Evolutionary conservation across 35 echinoderm and acorn worm genomes (phyloP).

Genomic region (Apostichopus californicus): DNA sequence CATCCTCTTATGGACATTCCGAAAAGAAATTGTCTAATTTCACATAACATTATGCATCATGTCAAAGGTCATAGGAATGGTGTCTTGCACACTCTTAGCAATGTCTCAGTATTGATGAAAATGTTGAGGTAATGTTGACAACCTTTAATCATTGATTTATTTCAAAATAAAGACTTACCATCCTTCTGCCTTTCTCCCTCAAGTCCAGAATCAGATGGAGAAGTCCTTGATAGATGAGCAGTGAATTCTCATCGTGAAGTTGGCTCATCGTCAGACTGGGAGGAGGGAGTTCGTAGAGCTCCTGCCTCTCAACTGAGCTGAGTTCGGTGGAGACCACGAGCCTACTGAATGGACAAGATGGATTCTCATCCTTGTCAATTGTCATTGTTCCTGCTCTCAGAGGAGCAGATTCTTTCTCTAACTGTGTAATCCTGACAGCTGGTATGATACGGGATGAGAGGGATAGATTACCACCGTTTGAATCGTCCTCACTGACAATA

Average conservation of each 20-base stretch:
- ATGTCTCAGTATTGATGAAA: too few relatives aligned
- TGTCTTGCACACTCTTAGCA: too few relatives aligned
- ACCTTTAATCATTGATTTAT: neutral
- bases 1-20: too few relatives aligned
- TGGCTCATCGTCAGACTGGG: neutral
- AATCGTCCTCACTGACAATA: neutral
- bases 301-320: neutral
- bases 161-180: slow-evolving; percentile 22
- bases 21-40: too few relatives aligned
- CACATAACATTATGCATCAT: too few relatives aligned
- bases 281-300: slow-evolving; percentile 21
- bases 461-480: neutral
- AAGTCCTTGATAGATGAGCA: slow-evolving; percentile 43
- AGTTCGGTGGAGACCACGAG: neutral
- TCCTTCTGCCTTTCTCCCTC: neutral
- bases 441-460: slow-evolving; percentile 18
- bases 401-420: slow-evolving; percentile 8
- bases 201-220: neutral
- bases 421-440: neutral
- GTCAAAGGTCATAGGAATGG: too few relatives aligned
- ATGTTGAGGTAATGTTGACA: too few relatives aligned
- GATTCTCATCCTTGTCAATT: neutral
- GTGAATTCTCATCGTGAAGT: slow-evolving; percentile 32
- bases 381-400: neutral
- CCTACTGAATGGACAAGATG: slow-evolving; percentile 5